Base-by-base conservation (phyloP, 1,140 invertebrate genomes). In the Manduca sexta region DNA sequence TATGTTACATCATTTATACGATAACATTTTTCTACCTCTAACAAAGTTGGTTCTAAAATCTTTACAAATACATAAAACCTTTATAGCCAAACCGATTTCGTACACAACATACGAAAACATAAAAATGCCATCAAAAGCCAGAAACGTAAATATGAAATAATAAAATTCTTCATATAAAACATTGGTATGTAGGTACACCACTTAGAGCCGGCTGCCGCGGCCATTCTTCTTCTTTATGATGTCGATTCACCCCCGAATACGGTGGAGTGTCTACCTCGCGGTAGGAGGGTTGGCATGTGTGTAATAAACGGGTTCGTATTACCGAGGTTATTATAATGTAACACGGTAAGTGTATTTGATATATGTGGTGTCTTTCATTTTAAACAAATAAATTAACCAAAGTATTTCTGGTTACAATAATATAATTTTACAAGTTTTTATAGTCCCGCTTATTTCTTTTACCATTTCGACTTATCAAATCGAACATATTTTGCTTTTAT, bases 161-260 rank as follows among this genome's bases (percentile, higher is more conserved):
- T 56, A 66, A 56, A 60, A 60, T 29, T 33, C 38, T 42, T 15
- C 33, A 54, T 39, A 64, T 60, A 56, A 57, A 56, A 51, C 48
- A 50, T 42, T 39, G 45, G 31, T 45, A 34, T 35, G 45, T 46
- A 46, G n/a, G 41, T 43, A 43, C 46, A 55, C 55, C 64, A 61
- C 42, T 69, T 49, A 46, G 41, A 12, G 37, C 54, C 56, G 51
- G 47, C 58, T 60, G 64, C 43, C 56, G 52, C 52, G 43, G 52
- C 62, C 62, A 80, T 84, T 67, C 65, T 56, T 80, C 72, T 77
- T 81, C 71, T 84, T 81, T 84, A 80, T 71, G 76, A 69, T 64
- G 61, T 55, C 55, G 54, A 64, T 54, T 56, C 56, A 47, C 60
- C 42, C 49, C 43, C 8, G 26, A 43, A 12, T 29, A 43, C 26